phyloP scores from a whole-genome alignment of 2,888 invertebrate genomes.

The Rutpela maculata region DNA sequence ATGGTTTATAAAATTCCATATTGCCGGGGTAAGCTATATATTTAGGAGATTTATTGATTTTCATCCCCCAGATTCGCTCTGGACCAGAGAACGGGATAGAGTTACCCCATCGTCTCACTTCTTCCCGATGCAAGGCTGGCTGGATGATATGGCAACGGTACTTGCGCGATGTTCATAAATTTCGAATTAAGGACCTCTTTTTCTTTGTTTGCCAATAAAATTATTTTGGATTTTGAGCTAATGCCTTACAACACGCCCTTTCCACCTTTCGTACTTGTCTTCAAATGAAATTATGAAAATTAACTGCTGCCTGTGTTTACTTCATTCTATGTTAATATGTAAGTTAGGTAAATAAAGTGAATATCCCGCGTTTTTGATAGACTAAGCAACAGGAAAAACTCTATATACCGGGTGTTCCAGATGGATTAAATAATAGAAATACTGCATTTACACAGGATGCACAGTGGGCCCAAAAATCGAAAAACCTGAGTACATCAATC shows the following conservation, averaged over 20 bases:
- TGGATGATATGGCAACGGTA: neutral
- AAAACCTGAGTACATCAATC: too few relatives aligned
- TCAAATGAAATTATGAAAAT: neutral
- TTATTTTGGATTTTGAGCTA: neutral
- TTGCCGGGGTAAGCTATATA: slow-evolving; percentile 29
- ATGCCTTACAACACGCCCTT: neutral
- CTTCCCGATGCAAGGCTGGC: neutral
- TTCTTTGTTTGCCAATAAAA: slow-evolving; percentile 1
- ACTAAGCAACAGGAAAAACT: too few relatives aligned
- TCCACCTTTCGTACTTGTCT: neutral
- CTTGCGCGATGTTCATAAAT: neutral
- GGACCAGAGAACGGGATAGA: slow-evolving; percentile 26
- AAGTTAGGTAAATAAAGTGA: neutral
- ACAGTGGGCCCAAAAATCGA: too few relatives aligned
- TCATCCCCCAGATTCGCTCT: slow-evolving; percentile 47
- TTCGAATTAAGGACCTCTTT: neutral
- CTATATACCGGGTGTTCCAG: neutral
- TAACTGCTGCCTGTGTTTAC: neutral
- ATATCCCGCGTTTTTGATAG: too few relatives aligned
- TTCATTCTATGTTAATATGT: too few relatives aligned
- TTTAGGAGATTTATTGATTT: slow-evolving; percentile 53
- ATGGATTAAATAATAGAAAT: too few relatives aligned
- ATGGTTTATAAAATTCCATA: slow-evolving; percentile 41
- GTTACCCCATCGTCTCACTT: slow-evolving; percentile 3
- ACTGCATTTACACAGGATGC: too few relatives aligned